Conservation (phyloP, 2,888 invertebrate species). For the Dioctria linearis region DNA sequence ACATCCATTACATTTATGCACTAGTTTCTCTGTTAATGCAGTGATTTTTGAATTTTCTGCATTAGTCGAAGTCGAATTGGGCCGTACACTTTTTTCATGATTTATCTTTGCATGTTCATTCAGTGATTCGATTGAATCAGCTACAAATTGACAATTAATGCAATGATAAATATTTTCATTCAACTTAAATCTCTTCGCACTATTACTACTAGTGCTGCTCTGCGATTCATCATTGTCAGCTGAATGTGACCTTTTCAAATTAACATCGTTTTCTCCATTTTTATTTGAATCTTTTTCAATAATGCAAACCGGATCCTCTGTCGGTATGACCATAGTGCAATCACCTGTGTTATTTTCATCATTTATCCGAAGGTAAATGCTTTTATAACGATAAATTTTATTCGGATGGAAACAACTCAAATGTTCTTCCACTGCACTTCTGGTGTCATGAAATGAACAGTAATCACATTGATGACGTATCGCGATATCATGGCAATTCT, state of each 20-base stretch:
- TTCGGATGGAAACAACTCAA: neutral
- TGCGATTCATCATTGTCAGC: neutral
- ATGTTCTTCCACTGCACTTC: neutral
- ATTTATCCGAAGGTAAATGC: neutral
- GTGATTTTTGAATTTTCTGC: neutral
- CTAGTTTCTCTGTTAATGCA: neutral
- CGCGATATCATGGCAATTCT: neutral
- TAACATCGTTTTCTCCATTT: neutral
- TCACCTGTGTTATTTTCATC: neutral
- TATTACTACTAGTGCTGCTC: neutral
- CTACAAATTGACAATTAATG: neutral
- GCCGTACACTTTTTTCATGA: neutral
- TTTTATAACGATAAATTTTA: neutral
- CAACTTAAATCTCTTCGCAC: neutral
- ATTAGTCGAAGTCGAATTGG: neutral
- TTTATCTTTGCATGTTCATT: neutral
- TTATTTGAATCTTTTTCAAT: neutral
- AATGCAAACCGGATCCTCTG: neutral
- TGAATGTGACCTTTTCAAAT: neutral
- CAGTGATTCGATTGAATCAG: neutral
- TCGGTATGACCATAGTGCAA: neutral
- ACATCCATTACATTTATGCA: slow-evolving; percentile 7
- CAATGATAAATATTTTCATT: neutral
- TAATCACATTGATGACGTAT: slow-evolving; percentile 11
- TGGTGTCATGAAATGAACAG: slow-evolving; percentile 6